Conservation (phyloP, 2,113 vertebrate species). For the Leptocoma aspasia region DNA sequence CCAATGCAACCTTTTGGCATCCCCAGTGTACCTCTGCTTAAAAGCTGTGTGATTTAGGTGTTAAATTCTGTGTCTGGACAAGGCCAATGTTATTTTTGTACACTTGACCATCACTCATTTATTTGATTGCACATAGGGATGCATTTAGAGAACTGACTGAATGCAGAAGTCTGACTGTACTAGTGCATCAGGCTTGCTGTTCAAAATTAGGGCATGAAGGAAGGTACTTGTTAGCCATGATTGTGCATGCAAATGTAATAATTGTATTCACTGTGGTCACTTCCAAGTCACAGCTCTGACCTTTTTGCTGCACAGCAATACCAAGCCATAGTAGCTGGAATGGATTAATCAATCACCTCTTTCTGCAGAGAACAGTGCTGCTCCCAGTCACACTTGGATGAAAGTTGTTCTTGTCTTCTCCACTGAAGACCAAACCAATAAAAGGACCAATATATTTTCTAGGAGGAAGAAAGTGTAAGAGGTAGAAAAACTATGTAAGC, state of each 20-base stretch:
- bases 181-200: neutral
- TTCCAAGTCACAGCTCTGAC: neutral
- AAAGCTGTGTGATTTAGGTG: neutral
- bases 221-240: accelerated
- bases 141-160: neutral
- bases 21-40: neutral
- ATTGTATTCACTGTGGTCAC: accelerated
- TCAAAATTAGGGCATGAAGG: neutral
- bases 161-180: neutral
- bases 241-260: neutral
- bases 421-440: neutral
- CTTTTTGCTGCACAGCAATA: neutral
- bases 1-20: neutral
- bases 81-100: neutral
- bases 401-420: neutral
- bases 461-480: neutral
- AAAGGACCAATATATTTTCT: neutral
- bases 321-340: neutral
- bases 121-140: neutral
- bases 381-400: neutral
- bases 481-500: neutral
- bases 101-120: neutral
- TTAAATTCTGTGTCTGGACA: neutral
- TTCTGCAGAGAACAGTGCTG: neutral
- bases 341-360: neutral